A percentile compares a stretch with the other conserved stretches of the same genome.
phyloP scores from a whole-genome alignment of 2,113 vertebrate species.

The Pitta sordida region DNA sequence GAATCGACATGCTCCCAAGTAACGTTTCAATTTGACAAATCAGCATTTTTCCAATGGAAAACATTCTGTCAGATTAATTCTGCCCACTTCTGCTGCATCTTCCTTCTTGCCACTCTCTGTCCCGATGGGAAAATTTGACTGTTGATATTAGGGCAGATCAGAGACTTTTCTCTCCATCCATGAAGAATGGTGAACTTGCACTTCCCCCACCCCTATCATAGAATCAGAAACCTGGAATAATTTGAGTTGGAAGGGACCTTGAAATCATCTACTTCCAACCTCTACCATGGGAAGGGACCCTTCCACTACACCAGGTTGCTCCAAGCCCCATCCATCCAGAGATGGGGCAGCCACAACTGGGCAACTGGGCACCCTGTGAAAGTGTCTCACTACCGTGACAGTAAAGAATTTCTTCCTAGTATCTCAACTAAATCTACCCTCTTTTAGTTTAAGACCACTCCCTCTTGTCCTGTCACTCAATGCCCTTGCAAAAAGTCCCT shows the following conservation, averaged over 20 bases:
- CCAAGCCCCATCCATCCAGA: background rate
- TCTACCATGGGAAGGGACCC: background rate
- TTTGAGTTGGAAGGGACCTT: background rate
- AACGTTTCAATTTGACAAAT: background rate
- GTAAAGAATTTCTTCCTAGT: background rate
- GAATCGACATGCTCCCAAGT: rapidly evolving
- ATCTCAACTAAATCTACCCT: background rate
- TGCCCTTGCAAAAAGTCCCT: background rate
- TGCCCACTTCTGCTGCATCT: background rate
- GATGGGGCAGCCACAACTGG: no score
- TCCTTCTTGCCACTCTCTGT: background rate
- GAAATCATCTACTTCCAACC: background rate
- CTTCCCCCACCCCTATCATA: rapidly evolving
- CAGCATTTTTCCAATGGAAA: background rate
- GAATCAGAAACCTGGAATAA: background rate
- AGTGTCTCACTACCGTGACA: no score
- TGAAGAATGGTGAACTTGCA: background rate
- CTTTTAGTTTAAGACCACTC: background rate
- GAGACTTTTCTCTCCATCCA: background rate
- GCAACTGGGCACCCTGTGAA: no score
- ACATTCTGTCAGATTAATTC: background rate
- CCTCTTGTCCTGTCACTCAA: background rate
- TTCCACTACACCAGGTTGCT: background rate
- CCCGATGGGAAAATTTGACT: background rate
- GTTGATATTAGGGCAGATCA: background rate